Evolutionary conservation across 1,140 invertebrate species (phyloP).

Genomic region (Aphelenchoides avenae): DNA sequence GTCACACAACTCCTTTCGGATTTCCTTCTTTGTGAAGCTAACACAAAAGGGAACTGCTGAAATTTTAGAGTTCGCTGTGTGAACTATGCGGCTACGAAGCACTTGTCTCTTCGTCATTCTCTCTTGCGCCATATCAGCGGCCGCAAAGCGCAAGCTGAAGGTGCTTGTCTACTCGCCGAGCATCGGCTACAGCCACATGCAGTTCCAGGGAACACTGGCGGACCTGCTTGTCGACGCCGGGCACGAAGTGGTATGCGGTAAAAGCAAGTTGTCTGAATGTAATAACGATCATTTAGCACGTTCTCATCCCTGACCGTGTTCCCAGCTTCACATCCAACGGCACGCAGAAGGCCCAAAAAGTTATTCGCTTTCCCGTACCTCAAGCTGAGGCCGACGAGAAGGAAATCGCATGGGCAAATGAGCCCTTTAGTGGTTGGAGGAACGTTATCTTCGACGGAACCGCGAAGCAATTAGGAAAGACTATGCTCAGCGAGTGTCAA

Average conservation of each 20-base stretch:
- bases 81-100: too few species aligned
- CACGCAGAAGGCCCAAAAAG: neutral
- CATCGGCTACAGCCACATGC: conserved; percentile 30
- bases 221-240: conserved; percentile 41
- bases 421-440: too few species aligned
- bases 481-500: too few species aligned
- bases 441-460: too few species aligned
- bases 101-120: too few species aligned
- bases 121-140: too few species aligned
- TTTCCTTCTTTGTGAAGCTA: too few species aligned
- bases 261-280: neutral
- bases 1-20: too few species aligned
- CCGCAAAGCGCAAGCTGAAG: conserved; percentile 26
- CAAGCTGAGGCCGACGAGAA: neutral
- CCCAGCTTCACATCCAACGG: neutral
- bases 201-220: conserved; percentile 35
- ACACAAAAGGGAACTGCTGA: too few species aligned
- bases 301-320: neutral
- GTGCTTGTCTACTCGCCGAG: conserved; percentile 29
- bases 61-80: too few species aligned
- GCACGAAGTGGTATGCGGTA: conserved; percentile 39
- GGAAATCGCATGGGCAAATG: too few species aligned
- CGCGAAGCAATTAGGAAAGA: too few species aligned
- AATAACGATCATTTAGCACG: neutral
- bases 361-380: neutral